Percentiles rank a stretch among this genome's conserved stretches.
These are phyloP conservation scores for Sebastes diaconus DNA, from an alignment of 2,797 vertebrate species.

Conservation along the genomic window DNA sequence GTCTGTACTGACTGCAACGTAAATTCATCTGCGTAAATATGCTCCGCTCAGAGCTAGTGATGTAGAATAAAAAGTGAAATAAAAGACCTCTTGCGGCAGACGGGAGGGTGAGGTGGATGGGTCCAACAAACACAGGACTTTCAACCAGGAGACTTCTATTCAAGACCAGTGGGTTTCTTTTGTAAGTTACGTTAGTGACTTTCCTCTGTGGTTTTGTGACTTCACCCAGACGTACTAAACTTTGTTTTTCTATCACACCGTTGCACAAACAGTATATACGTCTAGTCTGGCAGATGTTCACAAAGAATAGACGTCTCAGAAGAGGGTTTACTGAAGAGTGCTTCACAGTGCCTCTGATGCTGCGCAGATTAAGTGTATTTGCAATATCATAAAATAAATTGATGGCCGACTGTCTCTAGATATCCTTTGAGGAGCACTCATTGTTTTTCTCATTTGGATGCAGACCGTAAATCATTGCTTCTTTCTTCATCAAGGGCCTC, in stretches of 20 bases:
- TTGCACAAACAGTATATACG: neutral
- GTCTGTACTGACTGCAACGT: fast-evolving
- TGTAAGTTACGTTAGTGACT: too few species aligned
- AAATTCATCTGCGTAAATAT: too few species aligned
- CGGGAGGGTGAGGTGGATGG: fast-evolving
- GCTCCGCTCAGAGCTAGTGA: too few species aligned
- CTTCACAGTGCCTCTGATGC: slow-evolving; percentile 1
- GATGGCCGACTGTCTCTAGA: slow-evolving; percentile 13
- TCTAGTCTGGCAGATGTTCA: slow-evolving; percentile 11
- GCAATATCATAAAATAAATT: slow-evolving; percentile 36
- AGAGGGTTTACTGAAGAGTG: slow-evolving; percentile 17
- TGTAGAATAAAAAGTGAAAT: too few species aligned
- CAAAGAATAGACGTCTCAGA: neutral
- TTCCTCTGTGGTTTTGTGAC: neutral
- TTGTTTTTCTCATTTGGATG: slow-evolving; percentile 28
- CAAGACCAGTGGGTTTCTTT: too few species aligned
- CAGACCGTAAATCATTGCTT: neutral
- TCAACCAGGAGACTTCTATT: fast-evolving
- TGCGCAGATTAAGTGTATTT: slow-evolving; percentile 8
- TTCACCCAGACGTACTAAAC: neutral
- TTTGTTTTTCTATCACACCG: neutral
- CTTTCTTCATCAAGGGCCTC: neutral
- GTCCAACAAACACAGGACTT: too few species aligned
- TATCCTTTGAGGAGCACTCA: slow-evolving; percentile 13
- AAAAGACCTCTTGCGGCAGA: too few species aligned